phyloP scores from a whole-genome alignment of 2,113 vertebrate genomes.

The Microcebus ravelobensis region DNA sequence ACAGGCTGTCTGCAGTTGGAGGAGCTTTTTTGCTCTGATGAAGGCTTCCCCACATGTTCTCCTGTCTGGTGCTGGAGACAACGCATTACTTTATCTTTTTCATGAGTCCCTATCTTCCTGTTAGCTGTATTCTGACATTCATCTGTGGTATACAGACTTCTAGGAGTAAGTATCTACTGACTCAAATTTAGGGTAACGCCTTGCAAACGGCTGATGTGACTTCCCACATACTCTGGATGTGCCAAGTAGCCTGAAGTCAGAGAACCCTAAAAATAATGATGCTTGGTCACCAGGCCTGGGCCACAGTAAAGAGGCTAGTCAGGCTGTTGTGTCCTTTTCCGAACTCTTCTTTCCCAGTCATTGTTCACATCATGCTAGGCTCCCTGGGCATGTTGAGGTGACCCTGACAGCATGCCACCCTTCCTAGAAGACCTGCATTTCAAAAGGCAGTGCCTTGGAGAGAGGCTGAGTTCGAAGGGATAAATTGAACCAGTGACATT shows the following conservation, averaged over 20 bases:
- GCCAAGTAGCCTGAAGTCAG: background rate
- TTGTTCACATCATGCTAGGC: background rate
- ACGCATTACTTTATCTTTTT: background rate
- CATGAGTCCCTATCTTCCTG: background rate
- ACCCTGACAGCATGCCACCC: background rate
- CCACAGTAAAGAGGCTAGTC: background rate
- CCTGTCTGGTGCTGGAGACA: background rate
- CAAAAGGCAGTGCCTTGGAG: background rate
- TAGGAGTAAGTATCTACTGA: background rate
- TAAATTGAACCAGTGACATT: background rate
- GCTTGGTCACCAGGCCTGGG: too few relatives aligned
- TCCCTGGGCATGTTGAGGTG: background rate
- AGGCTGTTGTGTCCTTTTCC: background rate
- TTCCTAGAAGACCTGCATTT: background rate
- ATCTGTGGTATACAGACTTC: background rate
- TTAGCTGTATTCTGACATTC: background rate
- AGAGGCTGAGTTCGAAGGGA: background rate
- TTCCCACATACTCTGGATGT: background rate
- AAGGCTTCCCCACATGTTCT: background rate
- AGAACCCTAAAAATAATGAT: background rate
- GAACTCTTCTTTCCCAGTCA: background rate
- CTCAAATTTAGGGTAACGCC: background rate
- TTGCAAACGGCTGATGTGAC: background rate
- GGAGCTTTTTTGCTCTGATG: background rate
- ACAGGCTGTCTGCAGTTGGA: background rate